Conservation (phyloP, 2,888 invertebrate species). For the Amiota communis region DNA sequence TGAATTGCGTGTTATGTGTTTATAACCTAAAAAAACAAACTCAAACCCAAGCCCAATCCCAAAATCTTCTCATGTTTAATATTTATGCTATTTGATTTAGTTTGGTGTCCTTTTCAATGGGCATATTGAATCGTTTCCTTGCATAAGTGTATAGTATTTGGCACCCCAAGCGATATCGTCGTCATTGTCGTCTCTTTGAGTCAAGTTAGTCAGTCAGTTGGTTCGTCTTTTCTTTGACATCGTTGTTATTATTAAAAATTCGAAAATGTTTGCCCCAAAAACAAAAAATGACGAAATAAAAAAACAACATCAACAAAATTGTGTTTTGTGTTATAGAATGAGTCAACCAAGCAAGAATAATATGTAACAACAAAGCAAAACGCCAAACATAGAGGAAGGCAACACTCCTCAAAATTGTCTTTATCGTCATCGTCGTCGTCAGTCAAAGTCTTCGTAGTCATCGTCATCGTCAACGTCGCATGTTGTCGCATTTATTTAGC, state of each 20-base stretch:
- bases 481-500: slow-evolving; percentile 25
- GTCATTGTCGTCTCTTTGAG: not conserved
- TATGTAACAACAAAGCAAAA: not conserved
- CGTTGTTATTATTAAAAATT: slow-evolving; percentile 20
- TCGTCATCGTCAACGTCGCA: slow-evolving; percentile 13
- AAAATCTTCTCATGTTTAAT: slow-evolving; percentile 48
- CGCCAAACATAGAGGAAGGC: slow-evolving; percentile 1
- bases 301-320: not conserved
- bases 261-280: slow-evolving; percentile 25
- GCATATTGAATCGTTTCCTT: slow-evolving; percentile 15
- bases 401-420: slow-evolving; percentile 25
- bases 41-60: not conserved
- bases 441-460: not conserved
- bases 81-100: slow-evolving; percentile 65
- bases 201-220: too few species aligned
- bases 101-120: slow-evolving; percentile 28
- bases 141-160: slow-evolving; percentile 17
- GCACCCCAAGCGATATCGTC: slow-evolving; percentile 8
- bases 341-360: not conserved
- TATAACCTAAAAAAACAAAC: too few species aligned
- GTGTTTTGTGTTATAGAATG: not conserved
- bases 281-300: not conserved
- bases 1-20: too few species aligned
- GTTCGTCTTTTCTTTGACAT: not conserved
- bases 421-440: not conserved